Base-by-base conservation (phyloP, 1,140 invertebrate species). In the Lepidotrigona ventralis region DNA sequence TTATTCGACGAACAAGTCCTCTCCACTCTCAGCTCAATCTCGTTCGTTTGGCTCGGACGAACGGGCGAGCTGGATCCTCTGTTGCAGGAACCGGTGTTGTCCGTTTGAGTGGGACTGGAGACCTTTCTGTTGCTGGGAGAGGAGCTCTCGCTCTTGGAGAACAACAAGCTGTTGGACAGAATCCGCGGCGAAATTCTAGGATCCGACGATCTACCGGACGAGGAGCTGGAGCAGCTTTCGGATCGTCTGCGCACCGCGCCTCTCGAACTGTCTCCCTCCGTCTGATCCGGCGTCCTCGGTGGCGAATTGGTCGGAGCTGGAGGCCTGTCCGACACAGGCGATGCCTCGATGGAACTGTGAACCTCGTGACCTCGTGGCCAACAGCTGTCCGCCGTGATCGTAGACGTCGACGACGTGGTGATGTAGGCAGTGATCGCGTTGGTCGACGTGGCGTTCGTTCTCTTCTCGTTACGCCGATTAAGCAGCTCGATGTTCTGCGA, bases 401-500 rank as follows among this genome's bases (percentile, higher is more conserved):
- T 86, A 2, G 82, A 81, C 5, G 83, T 72, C 9, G 88, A 84
- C 4, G 78, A 83, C 46, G 84, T 82, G 17, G 87, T 86, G 46
- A 71, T 69, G 21, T 63, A 87, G 1, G 81, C 83, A 29, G 68
- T 64, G 51, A 79, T 75, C 15, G 83, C 82, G n/a, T 21, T 80
- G 12, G 74, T 82, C 0, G 86, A 83, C 29, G 85, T 68, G 8
- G 70, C 51, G 68, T 76, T 76, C 54, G 86, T 86, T 83, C 89
- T 92, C 78, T 91, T 92, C 33, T 91, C 91, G 79, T 94, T 94
- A 17, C 91, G 91, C 11, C 92, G 89, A 66, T 93, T 94, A n/a
- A 94, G 56, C 53, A 94, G 84, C 80, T 94, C 92, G 4, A 94
- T 93, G 83, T 94, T 94, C 75, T 91, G 91, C 72, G 93, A 94